These are phyloP conservation scores for Temnothorax longispinosus DNA, from an alignment of 1,140 invertebrate species.

Conservation along the genomic window DNA sequence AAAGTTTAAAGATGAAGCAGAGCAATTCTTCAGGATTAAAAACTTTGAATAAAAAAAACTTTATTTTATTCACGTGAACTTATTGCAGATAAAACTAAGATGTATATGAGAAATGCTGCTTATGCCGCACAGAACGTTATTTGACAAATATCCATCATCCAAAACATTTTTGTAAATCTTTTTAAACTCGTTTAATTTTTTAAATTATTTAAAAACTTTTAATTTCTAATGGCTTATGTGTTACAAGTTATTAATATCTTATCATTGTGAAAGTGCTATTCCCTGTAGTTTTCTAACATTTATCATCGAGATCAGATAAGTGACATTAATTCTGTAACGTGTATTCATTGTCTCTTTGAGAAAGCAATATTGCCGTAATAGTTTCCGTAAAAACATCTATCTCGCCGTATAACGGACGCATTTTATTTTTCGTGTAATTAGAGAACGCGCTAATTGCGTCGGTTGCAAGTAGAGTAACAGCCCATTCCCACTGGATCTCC, in stretches of 20 bases:
- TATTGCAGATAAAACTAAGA: not conserved
- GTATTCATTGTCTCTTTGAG: not conserved
- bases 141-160: not conserved
- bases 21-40: not conserved
- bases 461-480: constrained; percentile 8
- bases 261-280: not conserved
- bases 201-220: not conserved
- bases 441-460: constrained; percentile 4
- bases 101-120: not conserved
- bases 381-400: not conserved
- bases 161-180: not conserved
- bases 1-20: not conserved
- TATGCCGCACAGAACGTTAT: not conserved
- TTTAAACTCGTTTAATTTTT: not conserved
- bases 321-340: not conserved
- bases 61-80: not conserved
- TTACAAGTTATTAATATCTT: not conserved
- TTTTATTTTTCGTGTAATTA: constrained; percentile 21
- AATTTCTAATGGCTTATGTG: not conserved
- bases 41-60: not conserved
- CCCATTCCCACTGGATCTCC: not conserved
- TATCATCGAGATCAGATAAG: not conserved
- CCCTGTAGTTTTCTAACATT: not conserved
- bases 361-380: not conserved
- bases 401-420: not conserved